These are phyloP conservation scores for Amaurobius ferox DNA, from an alignment of 2,888 invertebrate genomes.

Conservation along the genomic window DNA sequence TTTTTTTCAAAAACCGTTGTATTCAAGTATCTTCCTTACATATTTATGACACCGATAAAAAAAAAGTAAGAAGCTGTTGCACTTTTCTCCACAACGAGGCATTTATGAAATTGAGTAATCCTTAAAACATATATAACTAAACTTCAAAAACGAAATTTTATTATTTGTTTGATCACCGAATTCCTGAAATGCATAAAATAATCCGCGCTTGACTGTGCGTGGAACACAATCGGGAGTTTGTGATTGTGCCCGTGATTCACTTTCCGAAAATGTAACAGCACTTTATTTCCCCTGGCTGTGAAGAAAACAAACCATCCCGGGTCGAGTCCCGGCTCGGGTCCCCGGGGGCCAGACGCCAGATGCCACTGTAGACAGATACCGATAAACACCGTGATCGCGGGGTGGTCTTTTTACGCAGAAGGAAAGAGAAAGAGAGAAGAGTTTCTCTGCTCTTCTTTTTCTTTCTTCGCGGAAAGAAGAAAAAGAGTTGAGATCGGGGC, in stretches of 20 bases:
- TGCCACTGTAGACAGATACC: conserved; percentile 58
- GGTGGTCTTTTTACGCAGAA: conserved; percentile 37
- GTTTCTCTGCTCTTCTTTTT: neutral
- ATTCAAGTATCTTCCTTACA: too few species aligned
- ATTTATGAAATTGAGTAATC: too few species aligned
- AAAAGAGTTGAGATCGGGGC: too few species aligned
- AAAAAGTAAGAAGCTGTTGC: too few species aligned
- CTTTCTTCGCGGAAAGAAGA: too few species aligned
- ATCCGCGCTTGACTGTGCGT: neutral
- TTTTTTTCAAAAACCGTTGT: too few species aligned
- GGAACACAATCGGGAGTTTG: neutral
- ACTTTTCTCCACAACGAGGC: too few species aligned
- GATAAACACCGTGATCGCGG: conserved; percentile 38
- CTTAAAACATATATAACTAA: too few species aligned
- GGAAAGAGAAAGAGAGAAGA: conserved; percentile 33
- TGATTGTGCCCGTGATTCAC: neutral
- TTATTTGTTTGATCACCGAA: too few species aligned
- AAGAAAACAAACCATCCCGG: neutral
- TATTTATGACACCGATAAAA: too few species aligned
- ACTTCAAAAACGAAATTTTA: too few species aligned
- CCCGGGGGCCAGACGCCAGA: conserved; percentile 25
- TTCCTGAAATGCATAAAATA: conserved; percentile 2
- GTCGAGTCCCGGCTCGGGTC: neutral
- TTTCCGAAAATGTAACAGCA: neutral
- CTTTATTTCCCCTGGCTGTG: neutral